These are phyloP conservation scores for Diaphora mendica DNA, from an alignment of 2,888 invertebrate genomes.

Conservation along the genomic window DNA sequence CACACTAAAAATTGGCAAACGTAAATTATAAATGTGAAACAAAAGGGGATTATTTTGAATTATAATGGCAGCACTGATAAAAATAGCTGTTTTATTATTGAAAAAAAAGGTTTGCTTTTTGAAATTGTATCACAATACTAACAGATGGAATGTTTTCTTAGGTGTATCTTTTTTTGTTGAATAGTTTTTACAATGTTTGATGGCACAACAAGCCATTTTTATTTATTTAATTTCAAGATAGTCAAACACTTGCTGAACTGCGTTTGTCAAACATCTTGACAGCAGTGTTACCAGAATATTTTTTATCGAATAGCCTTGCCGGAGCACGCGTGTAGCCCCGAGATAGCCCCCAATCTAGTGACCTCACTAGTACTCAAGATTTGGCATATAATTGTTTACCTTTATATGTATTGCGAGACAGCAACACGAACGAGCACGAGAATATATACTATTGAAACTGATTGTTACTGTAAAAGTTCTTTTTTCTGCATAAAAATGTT, in stretches of 20 bases:
- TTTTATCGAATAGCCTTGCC: no score
- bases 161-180: background rate
- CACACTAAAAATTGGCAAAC: background rate
- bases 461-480: no score
- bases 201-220: background rate
- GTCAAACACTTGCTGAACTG: background rate
- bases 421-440: no score
- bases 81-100: background rate
- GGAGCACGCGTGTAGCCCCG: no score
- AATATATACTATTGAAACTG: no score
- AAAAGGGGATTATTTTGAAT: background rate
- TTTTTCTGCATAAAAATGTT: no score
- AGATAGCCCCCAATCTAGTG: no score
- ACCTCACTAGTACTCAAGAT: no score
- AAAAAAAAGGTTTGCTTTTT: background rate
- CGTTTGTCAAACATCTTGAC: background rate
- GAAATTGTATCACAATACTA: background rate
- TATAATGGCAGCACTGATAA: background rate
- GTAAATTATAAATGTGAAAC: background rate
- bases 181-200: background rate
- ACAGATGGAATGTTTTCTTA: constrained; percentile 1
- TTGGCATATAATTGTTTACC: no score
- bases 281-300: no score
- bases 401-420: no score
- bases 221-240: background rate